These are phyloP conservation scores for Cervus canadensis DNA, from an alignment of 2,113 vertebrate genomes.

Conservation along the genomic window DNA sequence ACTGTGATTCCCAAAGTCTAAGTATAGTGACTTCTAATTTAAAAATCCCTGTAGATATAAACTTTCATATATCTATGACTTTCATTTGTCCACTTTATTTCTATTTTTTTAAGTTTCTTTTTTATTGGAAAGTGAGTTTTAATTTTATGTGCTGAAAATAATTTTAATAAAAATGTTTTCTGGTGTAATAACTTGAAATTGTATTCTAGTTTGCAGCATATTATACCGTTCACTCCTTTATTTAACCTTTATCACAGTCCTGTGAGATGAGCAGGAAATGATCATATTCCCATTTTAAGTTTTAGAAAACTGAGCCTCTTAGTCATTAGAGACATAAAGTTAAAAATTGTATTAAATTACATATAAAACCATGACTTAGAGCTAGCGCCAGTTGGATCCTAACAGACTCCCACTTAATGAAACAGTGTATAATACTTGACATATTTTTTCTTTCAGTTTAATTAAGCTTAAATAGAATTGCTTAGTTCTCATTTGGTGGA, in stretches of 20 bases:
- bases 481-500: background rate
- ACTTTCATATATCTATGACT: background rate
- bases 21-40: background rate
- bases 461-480: background rate
- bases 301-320: background rate
- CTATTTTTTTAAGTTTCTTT: background rate
- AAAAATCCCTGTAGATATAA: background rate
- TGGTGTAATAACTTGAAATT: background rate
- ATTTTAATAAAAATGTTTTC: background rate
- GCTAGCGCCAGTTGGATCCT: background rate
- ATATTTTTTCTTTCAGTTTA: background rate
- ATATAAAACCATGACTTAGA: background rate
- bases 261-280: background rate
- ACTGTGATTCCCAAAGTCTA: background rate
- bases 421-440: background rate
- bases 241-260: background rate
- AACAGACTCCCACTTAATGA: background rate
- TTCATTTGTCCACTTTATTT: background rate
- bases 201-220: background rate
- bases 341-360: background rate
- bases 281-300: background rate
- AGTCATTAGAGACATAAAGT: background rate
- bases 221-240: background rate
- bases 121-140: background rate
- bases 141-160: background rate